Evolutionary conservation across 2,888 invertebrate genomes (phyloP).

Genomic region (Tipula unca): DNA sequence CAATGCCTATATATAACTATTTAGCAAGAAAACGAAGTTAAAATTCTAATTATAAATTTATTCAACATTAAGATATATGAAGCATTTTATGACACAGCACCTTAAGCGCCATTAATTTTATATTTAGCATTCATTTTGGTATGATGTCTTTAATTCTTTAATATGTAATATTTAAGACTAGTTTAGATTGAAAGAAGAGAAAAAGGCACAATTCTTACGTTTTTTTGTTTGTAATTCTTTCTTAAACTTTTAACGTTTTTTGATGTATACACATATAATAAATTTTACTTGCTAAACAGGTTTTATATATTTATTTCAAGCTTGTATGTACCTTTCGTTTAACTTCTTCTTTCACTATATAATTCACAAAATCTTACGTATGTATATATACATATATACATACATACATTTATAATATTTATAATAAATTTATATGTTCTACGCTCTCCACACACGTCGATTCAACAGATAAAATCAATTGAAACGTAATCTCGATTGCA

Average conservation of each 20-base stretch:
- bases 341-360: neutral
- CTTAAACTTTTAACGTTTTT: neutral
- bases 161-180: neutral
- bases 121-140: neutral
- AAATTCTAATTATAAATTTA: neutral
- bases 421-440: no score
- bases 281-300: neutral
- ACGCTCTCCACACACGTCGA: neutral
- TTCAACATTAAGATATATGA: neutral
- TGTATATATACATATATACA: no score
- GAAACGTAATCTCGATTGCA: neutral
- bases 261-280: neutral
- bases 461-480: neutral
- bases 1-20: neutral
- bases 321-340: neutral
- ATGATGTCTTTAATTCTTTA: neutral
- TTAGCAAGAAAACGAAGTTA: neutral
- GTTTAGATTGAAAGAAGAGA: neutral
- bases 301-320: neutral
- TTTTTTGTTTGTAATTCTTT: neutral
- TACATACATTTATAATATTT: no score
- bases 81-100: neutral
- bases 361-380: neutral
- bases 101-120: neutral
- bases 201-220: neutral